Base-by-base conservation (phyloP, 2,797 vertebrate species). In the Eulemur mongoz region DNA sequence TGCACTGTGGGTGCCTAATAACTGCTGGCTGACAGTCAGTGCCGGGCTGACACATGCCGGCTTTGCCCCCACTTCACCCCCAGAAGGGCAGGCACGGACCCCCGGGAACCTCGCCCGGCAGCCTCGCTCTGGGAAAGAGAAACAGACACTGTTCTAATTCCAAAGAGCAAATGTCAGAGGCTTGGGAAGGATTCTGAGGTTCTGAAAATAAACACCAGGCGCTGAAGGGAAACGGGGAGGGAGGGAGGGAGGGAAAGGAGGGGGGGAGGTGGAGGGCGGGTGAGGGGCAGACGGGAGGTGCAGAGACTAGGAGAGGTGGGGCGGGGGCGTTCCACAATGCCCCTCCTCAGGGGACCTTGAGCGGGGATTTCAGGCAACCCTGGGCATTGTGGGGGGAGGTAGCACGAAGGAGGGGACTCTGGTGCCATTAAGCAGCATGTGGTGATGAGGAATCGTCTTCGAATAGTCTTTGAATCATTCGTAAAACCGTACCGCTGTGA, bases 131-230 rank as follows among this genome's bases (percentile, higher is more conserved):
- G 48, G 54, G 84, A 92, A 61, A 75, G 83, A 79, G 57, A 95
- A 83, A 86, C 27, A 81, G 94, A 94, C 90, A 81, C 78, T 32
- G 88, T 69, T 96, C 67, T 79, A 69, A 94, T 96, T 97, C 79
- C 15, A 30, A 90, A 95, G 87, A 96, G 95, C 93, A 97, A 98
- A 96, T 95, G 95, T 91, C 88, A 93, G 45, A 12, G 69, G 48
- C 40, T 91, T n/a, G 10, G 54, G 73, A 67, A 91, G 54, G 72
- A 84, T 67, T 75, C 52, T 0, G 63, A 63, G 78, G 25, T 61
- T 95, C 92, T 96, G 93, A 78, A 95, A 94, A 97, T 82, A 94
- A 93, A 94, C 15, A 45, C 18, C 1, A 0, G 4, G 54, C 20
- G 15, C 14, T 8, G 23, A 65, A 80, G 11, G 30, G 72, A 25